Conservation (phyloP, 1,140 invertebrate genomes). For the Bombus pyrosoma region DNA sequence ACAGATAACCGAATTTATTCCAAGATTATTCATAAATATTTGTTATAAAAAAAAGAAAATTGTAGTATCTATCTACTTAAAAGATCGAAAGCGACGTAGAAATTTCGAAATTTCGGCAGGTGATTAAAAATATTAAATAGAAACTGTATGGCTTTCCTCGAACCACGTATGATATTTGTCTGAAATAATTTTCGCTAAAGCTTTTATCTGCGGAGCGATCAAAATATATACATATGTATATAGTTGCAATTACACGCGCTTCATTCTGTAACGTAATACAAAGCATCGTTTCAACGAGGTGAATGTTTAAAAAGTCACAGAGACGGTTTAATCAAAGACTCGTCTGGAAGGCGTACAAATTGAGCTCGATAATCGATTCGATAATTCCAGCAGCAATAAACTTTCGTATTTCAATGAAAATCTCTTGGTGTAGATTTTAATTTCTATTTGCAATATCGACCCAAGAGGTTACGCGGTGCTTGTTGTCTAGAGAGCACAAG, state of each 20-base stretch:
- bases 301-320: no score
- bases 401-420: constrained; percentile 1
- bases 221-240: no score
- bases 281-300: no score
- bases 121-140: not conserved
- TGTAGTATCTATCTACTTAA: no score
- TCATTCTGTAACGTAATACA: no score
- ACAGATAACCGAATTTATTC: no score
- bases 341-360: not conserved
- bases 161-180: not conserved
- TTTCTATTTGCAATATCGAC: constrained; percentile 40
- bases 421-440: constrained; percentile 31
- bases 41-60: no score
- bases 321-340: no score
- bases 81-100: not conserved
- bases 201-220: not conserved
- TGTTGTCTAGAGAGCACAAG: not conserved
- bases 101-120: not conserved
- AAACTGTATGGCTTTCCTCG: no score
- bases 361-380: not conserved
- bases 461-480: not conserved
- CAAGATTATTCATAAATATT: no score
- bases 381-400: not conserved
- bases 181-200: not conserved
- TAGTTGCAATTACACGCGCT: no score